Evolutionary conservation across 2,888 invertebrate genomes (phyloP).

Genomic region (Erebia palarica): DNA sequence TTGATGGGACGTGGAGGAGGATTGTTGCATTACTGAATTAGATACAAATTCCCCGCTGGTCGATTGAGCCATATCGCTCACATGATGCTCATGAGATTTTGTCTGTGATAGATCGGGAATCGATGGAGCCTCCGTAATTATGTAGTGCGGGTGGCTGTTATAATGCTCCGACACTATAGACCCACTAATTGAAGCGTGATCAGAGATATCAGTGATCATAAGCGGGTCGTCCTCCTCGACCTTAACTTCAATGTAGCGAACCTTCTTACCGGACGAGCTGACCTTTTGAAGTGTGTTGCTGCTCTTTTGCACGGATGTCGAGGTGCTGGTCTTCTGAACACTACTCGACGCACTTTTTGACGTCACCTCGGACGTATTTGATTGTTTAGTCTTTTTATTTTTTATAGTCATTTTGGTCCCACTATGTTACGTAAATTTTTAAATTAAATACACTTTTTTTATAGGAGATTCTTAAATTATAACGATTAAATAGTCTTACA

Average conservation of each 20-base stretch:
- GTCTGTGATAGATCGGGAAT: slow-evolving; percentile 73
- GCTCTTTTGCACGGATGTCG: slow-evolving; percentile 69
- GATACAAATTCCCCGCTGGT: slow-evolving; percentile 74
- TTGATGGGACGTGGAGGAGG: slow-evolving; percentile 69
- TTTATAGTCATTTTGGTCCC: slow-evolving; percentile 80
- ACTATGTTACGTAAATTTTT: slow-evolving; percentile 48
- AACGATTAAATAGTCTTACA: slow-evolving; percentile 65
- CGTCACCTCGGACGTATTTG: slow-evolving; percentile 70
- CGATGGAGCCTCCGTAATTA: slow-evolving; percentile 79
- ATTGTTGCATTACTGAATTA: slow-evolving; percentile 65
- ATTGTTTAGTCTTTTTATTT: slow-evolving; percentile 81
- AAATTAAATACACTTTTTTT: slow-evolving; percentile 50
- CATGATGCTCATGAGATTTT: slow-evolving; percentile 62
- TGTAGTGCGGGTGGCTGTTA: slow-evolving; percentile 79
- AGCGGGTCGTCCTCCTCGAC: slow-evolving; percentile 80
- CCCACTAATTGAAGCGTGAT: slow-evolving; percentile 74
- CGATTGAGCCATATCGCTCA: slow-evolving; percentile 74
- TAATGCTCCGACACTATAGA: slow-evolving; percentile 77
- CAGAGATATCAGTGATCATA: slow-evolving; percentile 79
- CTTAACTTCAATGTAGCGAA: slow-evolving; percentile 79
- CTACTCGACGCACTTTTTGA: slow-evolving; percentile 72
- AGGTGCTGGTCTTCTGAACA: slow-evolving; percentile 73
- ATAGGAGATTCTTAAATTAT: slow-evolving; percentile 67
- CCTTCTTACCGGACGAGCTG: slow-evolving; percentile 75
- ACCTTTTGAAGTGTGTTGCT: slow-evolving; percentile 73